Evolutionary conservation across 2,113 vertebrate genomes (phyloP), one percentile per base, ranked within the genome.

Genomic region (Oriolus oriolus): DNA sequence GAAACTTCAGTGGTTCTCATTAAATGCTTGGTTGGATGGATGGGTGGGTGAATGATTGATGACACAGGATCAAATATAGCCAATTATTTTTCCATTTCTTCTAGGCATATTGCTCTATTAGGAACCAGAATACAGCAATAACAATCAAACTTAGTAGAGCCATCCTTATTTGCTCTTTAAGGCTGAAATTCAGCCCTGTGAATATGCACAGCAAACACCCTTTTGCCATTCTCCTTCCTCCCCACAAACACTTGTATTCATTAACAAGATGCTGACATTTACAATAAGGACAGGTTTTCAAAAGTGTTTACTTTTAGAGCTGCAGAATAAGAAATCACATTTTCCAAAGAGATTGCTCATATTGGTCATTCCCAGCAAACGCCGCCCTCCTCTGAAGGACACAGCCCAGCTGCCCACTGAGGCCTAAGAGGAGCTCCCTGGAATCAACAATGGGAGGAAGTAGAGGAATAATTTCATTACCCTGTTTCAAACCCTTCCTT

Each of bases 21-120:
- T 97, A 97, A 95, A 95, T 73, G 61, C 50, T 84, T 91, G 86
- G 42, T 83, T 91, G 92, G 78, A 84, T 70, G 73, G 84, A 68
- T 57, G 56, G 57, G 16, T 68, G 56, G 60, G 42, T 89, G 91
- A 52, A 84, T 69, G 95, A 95, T 70, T 91, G 81, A 86, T 95
- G 79, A 53, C 23, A 49, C 41, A 59, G 76, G 79, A 87, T 93
- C 96, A 95, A 93, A 95, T 69, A 50, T 4, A 91, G 75, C 81
- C 95, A 97, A 96, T 97, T 96, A 95, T 50, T 95, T 96, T 96
- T 93, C 86, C 73, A 96, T 96, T 94, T 95, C 95, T 95, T 87
- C 71, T n/a, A 45, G 59, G 47, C 69, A 93, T 88, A 94, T 91
- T 94, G 71, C 60, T 93, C 84, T 95, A 92, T 93, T 96, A 97